Conservation (phyloP, 1,140 invertebrate genomes). For the Patella vulgata region DNA sequence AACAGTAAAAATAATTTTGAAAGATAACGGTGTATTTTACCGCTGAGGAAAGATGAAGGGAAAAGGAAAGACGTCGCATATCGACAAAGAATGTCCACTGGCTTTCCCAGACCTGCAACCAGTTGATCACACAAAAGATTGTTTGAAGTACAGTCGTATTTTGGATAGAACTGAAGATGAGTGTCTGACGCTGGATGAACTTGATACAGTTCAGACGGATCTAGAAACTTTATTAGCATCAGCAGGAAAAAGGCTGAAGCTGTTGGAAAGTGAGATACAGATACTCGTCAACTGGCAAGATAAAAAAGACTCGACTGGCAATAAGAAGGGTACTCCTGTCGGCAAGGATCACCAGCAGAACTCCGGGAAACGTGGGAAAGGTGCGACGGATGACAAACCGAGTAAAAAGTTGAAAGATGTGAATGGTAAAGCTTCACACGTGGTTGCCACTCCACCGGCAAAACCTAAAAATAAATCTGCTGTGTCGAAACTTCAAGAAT, state of each 20-base stretch:
- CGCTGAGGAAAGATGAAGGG: no score
- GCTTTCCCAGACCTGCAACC: conserved; percentile 65
- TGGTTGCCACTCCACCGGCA: conserved; percentile 33
- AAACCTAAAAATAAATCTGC: conserved; percentile 55
- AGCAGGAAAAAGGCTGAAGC: conserved; percentile 79
- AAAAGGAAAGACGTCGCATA: conserved; percentile 41
- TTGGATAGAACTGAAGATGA: conserved; percentile 73
- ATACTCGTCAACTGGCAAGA: conserved; percentile 64
- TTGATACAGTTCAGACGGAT: conserved; percentile 86
- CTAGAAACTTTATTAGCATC: conserved; percentile 87
- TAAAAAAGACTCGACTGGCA: conserved; percentile 61
- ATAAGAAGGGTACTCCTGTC: no score
- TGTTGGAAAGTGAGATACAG: conserved; percentile 77
- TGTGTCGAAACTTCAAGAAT: conserved; percentile 48
- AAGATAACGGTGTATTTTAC: no score
- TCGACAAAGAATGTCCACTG: conserved; percentile 57
- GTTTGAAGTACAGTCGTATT: conserved; percentile 65
- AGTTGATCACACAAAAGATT: conserved; percentile 61
- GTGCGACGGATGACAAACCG: conserved; percentile 54
- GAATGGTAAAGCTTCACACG: conserved; percentile 49
- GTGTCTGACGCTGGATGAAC: conserved; percentile 78
- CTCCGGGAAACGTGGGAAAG: conserved; percentile 60
- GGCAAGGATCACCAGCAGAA: conserved; percentile 62
- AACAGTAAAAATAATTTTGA: no score
- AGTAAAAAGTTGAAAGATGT: conserved; percentile 65